Conservation (phyloP, 1,140 invertebrate species). For the Eriocheir sinensis region DNA sequence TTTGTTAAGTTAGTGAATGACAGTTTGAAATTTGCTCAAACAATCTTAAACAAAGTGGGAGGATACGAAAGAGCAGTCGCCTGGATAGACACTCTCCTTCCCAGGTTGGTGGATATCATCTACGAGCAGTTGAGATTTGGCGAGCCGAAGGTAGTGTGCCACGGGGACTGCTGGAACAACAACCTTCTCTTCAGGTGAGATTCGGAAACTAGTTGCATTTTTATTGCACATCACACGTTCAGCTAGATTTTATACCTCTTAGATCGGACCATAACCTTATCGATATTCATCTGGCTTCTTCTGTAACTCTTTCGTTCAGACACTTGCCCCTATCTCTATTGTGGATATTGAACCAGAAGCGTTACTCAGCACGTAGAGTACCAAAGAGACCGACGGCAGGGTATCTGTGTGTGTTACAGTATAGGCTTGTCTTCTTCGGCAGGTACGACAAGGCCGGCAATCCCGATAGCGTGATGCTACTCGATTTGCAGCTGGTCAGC, state of each 20-base stretch:
- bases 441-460: conserved; percentile 56
- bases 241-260: no score
- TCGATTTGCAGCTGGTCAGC: conserved; percentile 55
- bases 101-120: not conserved
- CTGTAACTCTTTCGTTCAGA: not conserved
- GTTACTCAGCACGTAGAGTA: not conserved
- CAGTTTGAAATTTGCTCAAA: not conserved
- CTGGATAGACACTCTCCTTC: conserved; percentile 5
- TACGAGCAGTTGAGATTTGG: not conserved
- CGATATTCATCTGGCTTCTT: not conserved
- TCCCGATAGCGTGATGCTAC: conserved; percentile 39
- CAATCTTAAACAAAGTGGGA: not conserved
- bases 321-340: no score
- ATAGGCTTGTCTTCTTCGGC: not conserved
- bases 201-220: not conserved
- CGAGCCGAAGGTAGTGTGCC: not conserved
- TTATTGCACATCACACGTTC: not conserved
- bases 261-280: not conserved
- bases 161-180: conserved; percentile 63
- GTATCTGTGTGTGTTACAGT: not conserved
- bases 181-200: conserved; percentile 67
- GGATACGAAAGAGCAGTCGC: not conserved
- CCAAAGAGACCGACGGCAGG: not conserved
- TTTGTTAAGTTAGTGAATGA: not conserved
- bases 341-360: no score